These are phyloP conservation scores for Phalacrocorax aristotelis DNA, from an alignment of 2,113 vertebrate species.

Conservation along the genomic window DNA sequence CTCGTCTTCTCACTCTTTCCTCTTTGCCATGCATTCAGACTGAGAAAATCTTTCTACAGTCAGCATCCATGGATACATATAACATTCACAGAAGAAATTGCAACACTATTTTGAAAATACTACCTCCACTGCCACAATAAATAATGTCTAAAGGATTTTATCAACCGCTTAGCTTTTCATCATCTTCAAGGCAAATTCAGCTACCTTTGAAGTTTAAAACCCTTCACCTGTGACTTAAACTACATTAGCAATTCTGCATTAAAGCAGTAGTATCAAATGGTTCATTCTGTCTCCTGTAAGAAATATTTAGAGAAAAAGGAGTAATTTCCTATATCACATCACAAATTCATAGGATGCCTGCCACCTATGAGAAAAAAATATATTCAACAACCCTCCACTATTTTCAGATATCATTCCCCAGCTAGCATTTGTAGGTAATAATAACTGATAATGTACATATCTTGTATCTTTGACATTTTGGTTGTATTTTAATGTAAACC, in stretches of 20 bases:
- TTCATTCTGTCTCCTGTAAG: not conserved
- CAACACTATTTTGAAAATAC: not conserved
- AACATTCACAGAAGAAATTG: not conserved
- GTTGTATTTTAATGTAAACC: not conserved
- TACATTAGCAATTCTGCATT: not conserved
- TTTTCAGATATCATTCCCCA: not conserved
- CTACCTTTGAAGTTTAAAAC: not conserved
- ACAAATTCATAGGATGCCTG: not conserved
- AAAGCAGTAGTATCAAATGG: not conserved
- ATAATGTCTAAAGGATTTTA: not conserved
- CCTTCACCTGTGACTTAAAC: not conserved
- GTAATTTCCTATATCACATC: not conserved
- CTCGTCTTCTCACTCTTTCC: not conserved
- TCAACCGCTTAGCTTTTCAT: not conserved
- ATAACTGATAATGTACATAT: not conserved
- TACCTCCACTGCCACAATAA: not conserved
- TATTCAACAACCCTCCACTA: fast-evolving
- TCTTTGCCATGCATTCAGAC: not conserved
- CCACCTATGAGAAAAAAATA: not conserved
- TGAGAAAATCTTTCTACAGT: not conserved
- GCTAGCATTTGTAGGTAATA: not conserved
- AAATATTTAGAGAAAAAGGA: not conserved
- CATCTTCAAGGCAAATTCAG: not conserved
- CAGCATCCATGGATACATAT: fast-evolving
- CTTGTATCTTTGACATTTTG: not conserved